These are phyloP conservation scores for Setophaga coronata DNA, from an alignment of 2,113 vertebrate genomes.

Conservation along the genomic window DNA sequence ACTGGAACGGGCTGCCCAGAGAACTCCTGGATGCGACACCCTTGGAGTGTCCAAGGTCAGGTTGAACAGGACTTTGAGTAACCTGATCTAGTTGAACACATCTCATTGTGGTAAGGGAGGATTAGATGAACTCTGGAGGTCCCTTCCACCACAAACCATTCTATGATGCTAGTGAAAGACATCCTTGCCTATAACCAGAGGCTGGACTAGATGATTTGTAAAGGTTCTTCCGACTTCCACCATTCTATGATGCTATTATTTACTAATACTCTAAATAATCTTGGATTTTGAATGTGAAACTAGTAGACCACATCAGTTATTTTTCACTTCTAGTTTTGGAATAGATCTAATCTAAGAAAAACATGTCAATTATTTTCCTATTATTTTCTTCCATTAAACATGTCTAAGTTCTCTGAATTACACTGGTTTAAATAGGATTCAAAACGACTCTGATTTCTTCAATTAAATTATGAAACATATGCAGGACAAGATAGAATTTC, in stretches of 20 bases:
- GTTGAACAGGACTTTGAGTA: background rate
- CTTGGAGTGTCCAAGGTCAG: background rate
- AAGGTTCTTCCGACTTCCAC: background rate
- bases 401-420: background rate
- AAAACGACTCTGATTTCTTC: background rate
- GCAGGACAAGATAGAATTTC: background rate
- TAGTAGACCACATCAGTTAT: background rate
- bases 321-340: background rate
- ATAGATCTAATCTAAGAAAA: background rate
- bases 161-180: background rate
- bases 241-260: background rate
- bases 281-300: background rate
- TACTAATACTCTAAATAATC: background rate
- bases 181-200: background rate
- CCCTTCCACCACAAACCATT: background rate
- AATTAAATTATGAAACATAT: background rate
- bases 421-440: background rate
- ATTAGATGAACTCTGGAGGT: background rate
- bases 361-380: background rate
- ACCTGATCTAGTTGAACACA: background rate
- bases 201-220: background rate
- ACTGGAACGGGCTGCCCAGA: background rate
- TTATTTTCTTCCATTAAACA: background rate
- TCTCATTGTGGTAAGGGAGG: background rate
- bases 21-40: background rate